phyloP scores from a whole-genome alignment of 2,113 vertebrate species.

The Bubo bubo region DNA sequence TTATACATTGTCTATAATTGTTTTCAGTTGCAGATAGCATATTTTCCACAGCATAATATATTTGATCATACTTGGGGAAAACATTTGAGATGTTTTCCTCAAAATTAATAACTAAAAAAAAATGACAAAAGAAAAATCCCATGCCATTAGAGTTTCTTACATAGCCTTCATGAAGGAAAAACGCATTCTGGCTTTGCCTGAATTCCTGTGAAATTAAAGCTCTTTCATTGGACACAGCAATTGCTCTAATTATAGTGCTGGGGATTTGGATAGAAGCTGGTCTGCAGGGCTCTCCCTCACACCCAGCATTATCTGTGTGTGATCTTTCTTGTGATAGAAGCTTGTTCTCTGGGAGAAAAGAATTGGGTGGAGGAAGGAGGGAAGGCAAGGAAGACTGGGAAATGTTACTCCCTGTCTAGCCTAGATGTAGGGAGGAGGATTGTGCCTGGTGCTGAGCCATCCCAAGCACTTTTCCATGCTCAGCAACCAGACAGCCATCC shows the following conservation, averaged over 20 bases:
- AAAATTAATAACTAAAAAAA: background rate
- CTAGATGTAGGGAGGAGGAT: background rate
- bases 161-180: conserved; percentile 64
- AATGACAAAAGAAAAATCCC: background rate
- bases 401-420: background rate
- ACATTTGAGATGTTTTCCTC: background rate
- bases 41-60: background rate
- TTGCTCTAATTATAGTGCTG: conserved; percentile 78
- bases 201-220: conserved; percentile 80
- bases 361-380: background rate
- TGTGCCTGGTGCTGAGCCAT: background rate
- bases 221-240: conserved; percentile 72
- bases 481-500: rapidly evolving
- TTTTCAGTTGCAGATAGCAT: background rate
- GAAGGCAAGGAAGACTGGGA: background rate
- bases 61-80: background rate
- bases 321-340: background rate
- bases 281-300: conserved; percentile 35
- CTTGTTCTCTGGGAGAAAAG: background rate
- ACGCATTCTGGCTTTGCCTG: conserved; percentile 57
- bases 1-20: background rate
- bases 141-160: background rate
- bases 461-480: background rate
- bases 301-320: background rate
- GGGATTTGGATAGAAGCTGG: conserved; percentile 33